Conservation (phyloP, 2,797 vertebrate species). For the Lepilemur ruficaudatus region DNA sequence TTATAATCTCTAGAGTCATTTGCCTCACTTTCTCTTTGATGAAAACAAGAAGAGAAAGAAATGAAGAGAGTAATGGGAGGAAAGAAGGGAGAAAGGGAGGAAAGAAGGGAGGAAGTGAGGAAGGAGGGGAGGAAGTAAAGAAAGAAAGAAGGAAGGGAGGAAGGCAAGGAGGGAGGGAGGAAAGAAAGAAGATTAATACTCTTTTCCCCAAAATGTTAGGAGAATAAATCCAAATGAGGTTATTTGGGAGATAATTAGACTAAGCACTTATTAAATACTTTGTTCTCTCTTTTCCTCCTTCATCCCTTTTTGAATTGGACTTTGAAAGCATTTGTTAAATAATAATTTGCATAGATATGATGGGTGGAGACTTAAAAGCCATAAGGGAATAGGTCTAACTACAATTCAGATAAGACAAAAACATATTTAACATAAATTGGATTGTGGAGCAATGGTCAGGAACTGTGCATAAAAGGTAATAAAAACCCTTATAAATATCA, state of each 20-base stretch:
- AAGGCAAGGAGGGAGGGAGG: background rate
- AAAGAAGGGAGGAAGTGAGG: background rate
- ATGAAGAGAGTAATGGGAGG: background rate
- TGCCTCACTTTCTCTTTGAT: background rate
- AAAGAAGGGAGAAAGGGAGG: background rate
- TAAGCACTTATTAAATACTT: background rate
- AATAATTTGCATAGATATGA: background rate
- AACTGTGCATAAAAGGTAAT: slow-evolving; percentile 21
- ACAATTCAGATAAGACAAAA: slow-evolving; percentile 3
- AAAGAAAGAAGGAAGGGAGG: background rate
- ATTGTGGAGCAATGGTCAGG: slow-evolving; percentile 1
- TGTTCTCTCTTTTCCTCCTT: background rate
- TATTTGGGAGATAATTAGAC: background rate
- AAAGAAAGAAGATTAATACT: background rate
- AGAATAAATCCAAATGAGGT: background rate
- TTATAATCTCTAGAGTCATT: background rate
- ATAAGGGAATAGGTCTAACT: background rate
- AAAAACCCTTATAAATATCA: slow-evolving; percentile 4
- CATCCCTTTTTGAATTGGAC: background rate
- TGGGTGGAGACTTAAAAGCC: background rate
- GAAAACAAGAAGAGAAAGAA: background rate
- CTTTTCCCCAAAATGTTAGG: background rate
- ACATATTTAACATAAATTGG: background rate
- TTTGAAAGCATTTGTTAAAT: slow-evolving; percentile 3
- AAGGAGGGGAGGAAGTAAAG: background rate